Base-by-base conservation (phyloP, 2,888 invertebrate genomes). In the Thyatira batis region DNA sequence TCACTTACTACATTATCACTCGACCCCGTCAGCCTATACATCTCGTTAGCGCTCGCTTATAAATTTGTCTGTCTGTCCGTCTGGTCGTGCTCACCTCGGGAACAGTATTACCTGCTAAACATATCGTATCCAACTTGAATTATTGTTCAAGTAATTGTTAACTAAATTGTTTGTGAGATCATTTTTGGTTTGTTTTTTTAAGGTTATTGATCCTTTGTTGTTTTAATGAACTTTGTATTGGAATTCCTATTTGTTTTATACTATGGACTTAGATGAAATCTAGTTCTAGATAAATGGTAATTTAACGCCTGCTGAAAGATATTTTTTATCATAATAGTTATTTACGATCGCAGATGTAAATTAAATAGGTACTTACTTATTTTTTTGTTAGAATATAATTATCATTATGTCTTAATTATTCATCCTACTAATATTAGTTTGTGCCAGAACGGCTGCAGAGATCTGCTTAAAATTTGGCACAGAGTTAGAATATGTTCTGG, bases 1-100 rank as follows among this genome's bases (percentile, higher is more conserved):
- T 1, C 70, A 69, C 30, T 45, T 73, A 45, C 71, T 0, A 1
- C 69, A 10, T 54, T 78, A 44, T 64, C 0, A 50, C 3, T 4
- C 0, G 2, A 20, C 45, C 9, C 3, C 58, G 33, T 51, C 52
- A 20, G 55, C 30, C 63, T 65, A 71, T 75, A 77, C 73, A 78
- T 82, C 87, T 85, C 85, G 87, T 87, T 86, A 87, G 82, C 78
- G 81, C 73, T 69, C 73, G 77, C 79, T 80, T 85, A 85, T 86
- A 87, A 87, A 87, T 86, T 84, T 81, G 86, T 86, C 85, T 65
- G 81, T 80, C 75, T 63, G 80, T 78, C 72, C 64, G 76, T 80
- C 74, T 61, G 70, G 62, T 63, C 68, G 65, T 58, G 63, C 27
- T 27, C 39, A 39, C 39, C 39, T 39, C 27, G 48, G 48, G 27